Conservation (phyloP, 2,888 invertebrate species). For the Calliphora vomitoria region DNA sequence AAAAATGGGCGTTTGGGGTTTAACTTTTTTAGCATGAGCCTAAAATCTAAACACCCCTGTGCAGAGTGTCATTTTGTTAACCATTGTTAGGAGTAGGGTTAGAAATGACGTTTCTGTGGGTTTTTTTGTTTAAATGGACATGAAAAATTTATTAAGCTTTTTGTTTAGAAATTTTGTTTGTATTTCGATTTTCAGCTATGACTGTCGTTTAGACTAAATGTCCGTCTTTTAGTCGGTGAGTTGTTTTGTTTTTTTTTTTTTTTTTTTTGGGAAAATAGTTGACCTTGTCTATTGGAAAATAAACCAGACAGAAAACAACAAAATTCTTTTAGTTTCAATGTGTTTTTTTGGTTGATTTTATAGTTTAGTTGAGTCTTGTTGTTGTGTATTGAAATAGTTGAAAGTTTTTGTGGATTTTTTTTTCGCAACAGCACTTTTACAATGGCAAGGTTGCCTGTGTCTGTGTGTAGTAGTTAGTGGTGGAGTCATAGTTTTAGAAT, state of each 20-base stretch:
- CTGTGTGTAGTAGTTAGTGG: conserved; percentile 6
- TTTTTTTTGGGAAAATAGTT: conserved; percentile 54
- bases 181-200: conserved; percentile 32
- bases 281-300: conserved; percentile 72
- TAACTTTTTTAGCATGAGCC: background rate
- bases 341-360: conserved; percentile 46
- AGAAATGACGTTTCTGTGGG: conserved; percentile 30
- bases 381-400: conserved; percentile 52
- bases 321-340: conserved; percentile 65
- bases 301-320: conserved; percentile 61
- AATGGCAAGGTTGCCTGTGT: conserved; percentile 59
- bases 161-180: conserved; percentile 44
- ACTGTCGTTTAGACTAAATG: conserved; percentile 12
- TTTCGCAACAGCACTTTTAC: conserved; percentile 18
- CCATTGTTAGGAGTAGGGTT: conserved; percentile 6
- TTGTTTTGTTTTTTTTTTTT: background rate
- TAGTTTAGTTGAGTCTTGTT: conserved; percentile 57
- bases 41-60: conserved; percentile 11
- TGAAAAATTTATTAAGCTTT: conserved; percentile 54
- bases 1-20: too few species aligned
- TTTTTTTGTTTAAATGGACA: background rate
- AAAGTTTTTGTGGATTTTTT: conserved; percentile 53
- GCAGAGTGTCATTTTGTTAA: conserved; percentile 25
- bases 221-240: conserved; percentile 35
- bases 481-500: conserved; percentile 65